phyloP scores from a whole-genome alignment of 2,888 invertebrate genomes.

The Orthosia gracilis region DNA sequence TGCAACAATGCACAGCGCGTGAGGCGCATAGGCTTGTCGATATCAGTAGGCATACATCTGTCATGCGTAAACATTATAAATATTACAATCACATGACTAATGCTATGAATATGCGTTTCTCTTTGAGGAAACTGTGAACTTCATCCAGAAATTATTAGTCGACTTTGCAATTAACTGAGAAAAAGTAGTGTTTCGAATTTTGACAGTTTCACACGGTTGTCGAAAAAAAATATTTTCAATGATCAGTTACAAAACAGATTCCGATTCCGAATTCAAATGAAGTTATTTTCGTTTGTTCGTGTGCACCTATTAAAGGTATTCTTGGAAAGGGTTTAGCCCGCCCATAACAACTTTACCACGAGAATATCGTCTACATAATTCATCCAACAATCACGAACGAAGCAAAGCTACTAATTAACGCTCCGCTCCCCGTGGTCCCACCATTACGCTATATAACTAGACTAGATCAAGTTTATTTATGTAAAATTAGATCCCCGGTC shows the following conservation, averaged over 20 bases:
- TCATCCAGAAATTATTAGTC: slow-evolving; percentile 16
- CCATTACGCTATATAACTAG: slow-evolving; percentile 64
- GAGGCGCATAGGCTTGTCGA: slow-evolving; percentile 64
- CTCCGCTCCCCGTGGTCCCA: slow-evolving; percentile 54
- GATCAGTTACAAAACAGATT: slow-evolving; percentile 31
- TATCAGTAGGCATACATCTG: slow-evolving; percentile 57
- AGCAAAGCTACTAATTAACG: slow-evolving; percentile 50
- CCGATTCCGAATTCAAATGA: slow-evolving; percentile 40
- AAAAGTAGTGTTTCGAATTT: not conserved
- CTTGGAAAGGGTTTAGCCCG: slow-evolving; percentile 48
- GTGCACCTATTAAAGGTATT: slow-evolving; percentile 34
- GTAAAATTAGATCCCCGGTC: slow-evolving; percentile 72
- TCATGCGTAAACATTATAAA: slow-evolving; percentile 51
- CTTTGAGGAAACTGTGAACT: slow-evolving; percentile 29
- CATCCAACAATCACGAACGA: slow-evolving; percentile 47
- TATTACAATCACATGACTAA: slow-evolving; percentile 66
- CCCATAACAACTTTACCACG: slow-evolving; percentile 35
- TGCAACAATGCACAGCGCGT: slow-evolving; percentile 62
- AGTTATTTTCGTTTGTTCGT: slow-evolving; percentile 43
- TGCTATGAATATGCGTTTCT: slow-evolving; percentile 54
- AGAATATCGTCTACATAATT: slow-evolving; percentile 58
- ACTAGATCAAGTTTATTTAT: slow-evolving; percentile 78
- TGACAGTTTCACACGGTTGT: not conserved
- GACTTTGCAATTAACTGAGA: not conserved
- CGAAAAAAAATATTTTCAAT: slow-evolving; percentile 22